These are phyloP conservation scores for Subacronicta megacephala DNA, from an alignment of 2,888 invertebrate species.

Conservation along the genomic window DNA sequence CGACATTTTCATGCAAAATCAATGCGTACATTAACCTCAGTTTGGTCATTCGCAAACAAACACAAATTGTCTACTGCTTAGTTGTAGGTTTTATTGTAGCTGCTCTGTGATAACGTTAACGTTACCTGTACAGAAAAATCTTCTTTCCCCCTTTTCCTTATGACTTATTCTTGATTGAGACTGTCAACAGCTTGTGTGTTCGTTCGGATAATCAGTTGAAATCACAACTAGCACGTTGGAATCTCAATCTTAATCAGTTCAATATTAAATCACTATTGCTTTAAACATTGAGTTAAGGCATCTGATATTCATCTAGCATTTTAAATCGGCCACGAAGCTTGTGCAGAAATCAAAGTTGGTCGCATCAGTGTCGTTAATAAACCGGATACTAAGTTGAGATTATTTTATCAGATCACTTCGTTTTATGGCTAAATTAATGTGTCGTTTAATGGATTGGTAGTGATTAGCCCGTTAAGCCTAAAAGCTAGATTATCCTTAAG, in stretches of 20 bases:
- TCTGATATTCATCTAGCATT: slow-evolving; percentile 44
- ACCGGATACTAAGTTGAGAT: slow-evolving; percentile 76
- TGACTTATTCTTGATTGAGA: slow-evolving; percentile 35
- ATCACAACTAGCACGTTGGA: not conserved
- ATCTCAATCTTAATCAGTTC: slow-evolving; percentile 4
- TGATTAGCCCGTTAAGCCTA: no score
- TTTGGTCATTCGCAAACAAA: slow-evolving; percentile 57
- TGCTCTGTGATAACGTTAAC: slow-evolving; percentile 15
- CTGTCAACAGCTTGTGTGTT: slow-evolving; percentile 15
- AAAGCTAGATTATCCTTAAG: no score
- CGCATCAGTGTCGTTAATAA: slow-evolving; percentile 74
- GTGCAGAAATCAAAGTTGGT: slow-evolving; percentile 80
- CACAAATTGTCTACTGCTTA: slow-evolving; percentile 54
- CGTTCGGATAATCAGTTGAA: slow-evolving; percentile 15
- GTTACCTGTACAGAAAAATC: slow-evolving; percentile 15
- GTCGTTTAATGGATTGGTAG: slow-evolving; percentile 44
- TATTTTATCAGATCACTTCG: slow-evolving; percentile 72
- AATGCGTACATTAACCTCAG: slow-evolving; percentile 59
- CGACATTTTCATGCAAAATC: slow-evolving; percentile 52
- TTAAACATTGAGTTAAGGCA: slow-evolving; percentile 27
- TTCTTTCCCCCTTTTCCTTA: slow-evolving; percentile 28
- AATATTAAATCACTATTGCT: not conserved
- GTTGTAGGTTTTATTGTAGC: slow-evolving; percentile 18
- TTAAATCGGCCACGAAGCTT: slow-evolving; percentile 72
- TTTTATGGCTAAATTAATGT: slow-evolving; percentile 50